Conservation (phyloP, 2,888 invertebrate species). For the Agrotis puta region DNA sequence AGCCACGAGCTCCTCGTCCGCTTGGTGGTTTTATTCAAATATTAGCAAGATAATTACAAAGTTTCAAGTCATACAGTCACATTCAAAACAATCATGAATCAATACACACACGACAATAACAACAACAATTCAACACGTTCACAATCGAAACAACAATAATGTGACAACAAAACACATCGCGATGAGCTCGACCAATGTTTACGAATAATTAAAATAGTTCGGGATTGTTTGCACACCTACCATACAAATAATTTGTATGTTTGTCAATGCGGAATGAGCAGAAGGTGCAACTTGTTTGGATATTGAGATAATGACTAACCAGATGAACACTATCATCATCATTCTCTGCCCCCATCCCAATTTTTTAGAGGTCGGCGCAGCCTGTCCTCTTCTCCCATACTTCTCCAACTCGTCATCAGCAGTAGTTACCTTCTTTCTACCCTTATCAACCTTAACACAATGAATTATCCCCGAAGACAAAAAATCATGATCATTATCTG, state of each 20-base stretch:
- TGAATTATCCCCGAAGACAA: too few species aligned
- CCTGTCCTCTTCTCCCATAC: too few species aligned
- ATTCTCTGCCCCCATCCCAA: too few species aligned
- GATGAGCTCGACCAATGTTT: slow-evolving; percentile 70
- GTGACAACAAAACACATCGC: slow-evolving; percentile 34
- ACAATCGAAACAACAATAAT: slow-evolving; percentile 38
- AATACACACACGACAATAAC: background rate
- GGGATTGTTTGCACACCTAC: slow-evolving; percentile 70
- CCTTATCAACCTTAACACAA: too few species aligned
- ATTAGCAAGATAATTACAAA: background rate
- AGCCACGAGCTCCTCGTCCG: too few species aligned
- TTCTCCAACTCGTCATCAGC: too few species aligned
- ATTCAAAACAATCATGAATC: slow-evolving; percentile 8
- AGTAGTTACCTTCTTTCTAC: too few species aligned
- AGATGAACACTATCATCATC: too few species aligned
- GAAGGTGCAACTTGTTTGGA: slow-evolving; percentile 25
- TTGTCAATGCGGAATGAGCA: slow-evolving; percentile 3
- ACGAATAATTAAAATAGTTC: slow-evolving; percentile 83
- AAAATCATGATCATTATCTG: too few species aligned
- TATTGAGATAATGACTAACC: background rate
- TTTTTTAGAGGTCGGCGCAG: too few species aligned
- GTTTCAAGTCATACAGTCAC: background rate
- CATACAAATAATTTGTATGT: slow-evolving; percentile 69
- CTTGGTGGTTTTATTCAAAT: background rate
- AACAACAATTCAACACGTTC: slow-evolving; percentile 1